These are phyloP conservation scores for Lasius platythorax DNA, from an alignment of 2,888 invertebrate species.

Conservation along the genomic window DNA sequence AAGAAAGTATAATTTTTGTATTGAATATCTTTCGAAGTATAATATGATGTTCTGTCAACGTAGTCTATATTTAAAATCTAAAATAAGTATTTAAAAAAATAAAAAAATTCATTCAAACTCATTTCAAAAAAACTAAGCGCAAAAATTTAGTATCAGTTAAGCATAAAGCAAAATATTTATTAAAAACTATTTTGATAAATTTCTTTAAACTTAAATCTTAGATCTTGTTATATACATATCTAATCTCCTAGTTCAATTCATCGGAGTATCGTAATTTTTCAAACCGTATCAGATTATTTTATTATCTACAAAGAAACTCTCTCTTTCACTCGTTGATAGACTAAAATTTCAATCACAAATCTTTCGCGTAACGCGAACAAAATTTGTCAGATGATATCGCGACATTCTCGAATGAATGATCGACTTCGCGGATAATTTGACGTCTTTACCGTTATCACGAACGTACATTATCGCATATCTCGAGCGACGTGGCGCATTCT, in stretches of 20 bases:
- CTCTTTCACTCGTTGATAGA: not conserved
- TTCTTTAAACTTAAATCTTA: not conserved
- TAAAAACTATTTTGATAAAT: not conserved
- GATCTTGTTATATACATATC: not conserved
- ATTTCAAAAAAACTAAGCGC: not conserved
- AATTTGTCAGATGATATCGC: constrained; percentile 11
- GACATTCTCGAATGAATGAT: constrained; percentile 26
- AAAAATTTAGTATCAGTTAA: not conserved
- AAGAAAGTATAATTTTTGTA: not conserved
- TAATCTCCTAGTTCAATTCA: not conserved
- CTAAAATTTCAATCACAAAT: constrained; percentile 7
- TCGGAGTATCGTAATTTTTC: not conserved
- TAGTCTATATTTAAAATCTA: not conserved
- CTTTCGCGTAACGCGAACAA: not conserved
- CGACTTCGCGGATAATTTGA: constrained; percentile 35
- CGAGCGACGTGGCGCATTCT: constrained; percentile 44
- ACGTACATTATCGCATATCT: constrained; percentile 43
- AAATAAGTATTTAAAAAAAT: constrained; percentile 6
- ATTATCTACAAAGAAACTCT: not conserved
- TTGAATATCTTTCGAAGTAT: not conserved
- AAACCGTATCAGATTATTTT: not conserved
- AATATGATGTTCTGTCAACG: not conserved
- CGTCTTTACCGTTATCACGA: constrained; percentile 21
- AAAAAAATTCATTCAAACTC: not conserved
- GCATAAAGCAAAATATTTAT: not conserved